Base-by-base conservation (phyloP, 2,888 invertebrate genomes). In the Leucania comma region DNA sequence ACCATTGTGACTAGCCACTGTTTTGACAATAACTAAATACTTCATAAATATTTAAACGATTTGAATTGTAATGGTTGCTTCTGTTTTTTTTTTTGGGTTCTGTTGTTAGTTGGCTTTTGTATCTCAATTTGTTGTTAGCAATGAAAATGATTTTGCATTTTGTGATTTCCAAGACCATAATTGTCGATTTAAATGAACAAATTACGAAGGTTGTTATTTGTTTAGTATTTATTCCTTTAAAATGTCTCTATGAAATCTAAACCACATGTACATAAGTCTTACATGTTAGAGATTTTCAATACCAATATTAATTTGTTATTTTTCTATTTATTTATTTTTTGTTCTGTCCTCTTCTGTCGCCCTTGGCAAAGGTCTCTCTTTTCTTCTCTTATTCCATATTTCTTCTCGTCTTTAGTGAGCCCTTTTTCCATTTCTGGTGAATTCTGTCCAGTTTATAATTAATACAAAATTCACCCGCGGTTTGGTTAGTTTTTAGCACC, bases 21-120 rank as follows among this genome's bases (percentile, higher is more conserved):
- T 95, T 95, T 94, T 92, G 94, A 91, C 93, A 94, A 94, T 93
- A 93, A 90, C 89, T 90, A 94, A 93, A 94, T 92, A 92, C 89
- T 91, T 83, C 91, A 90, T 93, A 93, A 94, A 93, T 94, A 94
- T 94, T 94, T 93, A 91, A 94, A 93, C 92, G 92, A 92, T 93
- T 93, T 91, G 88, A 81, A 81, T 82, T 84, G 88, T 89, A 90
- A 90, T 51, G 12, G 17, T n/a, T 48, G 9, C 12, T 24, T 24
- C n/a, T n/a, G 9, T 14, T n/a, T 75, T 67, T 56, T 75, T 75
- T 75, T 48, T 4, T n/a, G 12, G n/a, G 20, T 14, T 17, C 32
- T 54, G 20, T 54, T 54, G 29, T n/a, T n/a, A 48, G 2, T 48
- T 48, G 20, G 20, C 20, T 54, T 54, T 54, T 29, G 54, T 54